A percentile compares a stretch with the other conserved stretches of the same genome.
These are phyloP conservation scores for Pseudococcus longispinus DNA, from an alignment of 2,888 invertebrate species.

Conservation along the genomic window DNA sequence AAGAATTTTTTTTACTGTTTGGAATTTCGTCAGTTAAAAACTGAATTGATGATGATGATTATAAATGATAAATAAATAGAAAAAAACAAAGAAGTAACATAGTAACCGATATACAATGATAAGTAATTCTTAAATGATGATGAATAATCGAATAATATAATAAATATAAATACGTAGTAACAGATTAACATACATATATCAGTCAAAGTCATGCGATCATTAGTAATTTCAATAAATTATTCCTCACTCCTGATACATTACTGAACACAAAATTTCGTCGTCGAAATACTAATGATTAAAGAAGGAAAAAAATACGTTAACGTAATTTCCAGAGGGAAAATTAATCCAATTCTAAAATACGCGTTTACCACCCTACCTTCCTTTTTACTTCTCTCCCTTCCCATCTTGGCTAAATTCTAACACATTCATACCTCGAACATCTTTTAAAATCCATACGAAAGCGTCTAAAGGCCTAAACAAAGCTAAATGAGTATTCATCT, in stretches of 20 bases:
- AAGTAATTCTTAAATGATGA: conserved; percentile 16
- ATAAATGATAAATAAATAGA: neutral
- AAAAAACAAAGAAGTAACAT: neutral
- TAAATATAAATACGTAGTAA: conserved; percentile 28
- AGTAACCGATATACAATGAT: conserved; percentile 41
- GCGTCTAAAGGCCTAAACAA: neutral
- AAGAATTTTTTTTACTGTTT: neutral
- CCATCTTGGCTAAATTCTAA: neutral
- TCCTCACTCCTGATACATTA: conserved; percentile 10
- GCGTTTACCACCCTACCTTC: neutral
- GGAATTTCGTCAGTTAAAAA: neutral
- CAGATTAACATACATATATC: conserved; percentile 42
- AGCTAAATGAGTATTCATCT: conserved; percentile 16
- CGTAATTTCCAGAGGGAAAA: neutral
- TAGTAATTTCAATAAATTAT: conserved; percentile 25
- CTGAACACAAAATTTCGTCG: conserved; percentile 38
- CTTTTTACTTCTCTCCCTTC: neutral
- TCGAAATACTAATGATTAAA: conserved; percentile 10
- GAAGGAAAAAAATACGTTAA: neutral
- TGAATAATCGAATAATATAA: conserved; percentile 33
- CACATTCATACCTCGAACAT: neutral
- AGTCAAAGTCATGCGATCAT: conserved; percentile 23
- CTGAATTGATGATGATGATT: conserved; percentile 33
- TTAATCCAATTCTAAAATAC: neutral
- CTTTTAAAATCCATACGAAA: neutral